Evolutionary conservation across 2,888 invertebrate genomes (phyloP), one percentile per base, ranked within the genome.

Genomic region (Tipula unca): DNA sequence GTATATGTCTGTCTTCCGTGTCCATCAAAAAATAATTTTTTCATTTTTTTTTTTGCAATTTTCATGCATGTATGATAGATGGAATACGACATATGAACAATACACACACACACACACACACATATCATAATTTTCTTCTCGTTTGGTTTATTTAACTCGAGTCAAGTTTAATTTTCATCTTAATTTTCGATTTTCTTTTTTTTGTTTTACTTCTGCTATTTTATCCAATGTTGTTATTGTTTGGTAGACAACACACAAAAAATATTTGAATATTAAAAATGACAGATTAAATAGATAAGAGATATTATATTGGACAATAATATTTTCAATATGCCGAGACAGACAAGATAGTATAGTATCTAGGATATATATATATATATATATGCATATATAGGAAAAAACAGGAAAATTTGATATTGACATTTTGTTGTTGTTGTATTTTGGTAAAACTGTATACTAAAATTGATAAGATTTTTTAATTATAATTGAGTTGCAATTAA

Each of bases 111-210:
- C 29, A 82, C 0, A 82, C 29, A 82, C 82, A 83, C 14, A 83
- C 32, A 32, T 32, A 83, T 32, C 83, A 83, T 83, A 83, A 32
- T 83, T 32, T 29, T 83, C 35, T 83, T 69, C 69, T 69, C 25
- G 69, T 69, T 83, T 83, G 29, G 83, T 32, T 32, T 83, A 83
- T 83, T 83, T 83, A 83, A 32, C 35, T 83, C 35, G 35, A 83
- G 83, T 83, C 83, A 83, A 83, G 35, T 83, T 29, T 83, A 83
- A 83, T 83, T 83, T 83, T 35, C 83, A 83, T 83, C 83, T 83
- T 83, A 83, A 83, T 83, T 83, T 83, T 83, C 32, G 25, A 69
- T 69, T 69, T 69, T 69, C n/a, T 20, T 69, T 17, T 48, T 48
- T 69, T 10, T 13, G 69, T 25, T 69, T 69, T 25, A 25, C 17